Evolutionary conservation across 2,888 invertebrate genomes (phyloP).

Genomic region (Adineta ricciae): DNA sequence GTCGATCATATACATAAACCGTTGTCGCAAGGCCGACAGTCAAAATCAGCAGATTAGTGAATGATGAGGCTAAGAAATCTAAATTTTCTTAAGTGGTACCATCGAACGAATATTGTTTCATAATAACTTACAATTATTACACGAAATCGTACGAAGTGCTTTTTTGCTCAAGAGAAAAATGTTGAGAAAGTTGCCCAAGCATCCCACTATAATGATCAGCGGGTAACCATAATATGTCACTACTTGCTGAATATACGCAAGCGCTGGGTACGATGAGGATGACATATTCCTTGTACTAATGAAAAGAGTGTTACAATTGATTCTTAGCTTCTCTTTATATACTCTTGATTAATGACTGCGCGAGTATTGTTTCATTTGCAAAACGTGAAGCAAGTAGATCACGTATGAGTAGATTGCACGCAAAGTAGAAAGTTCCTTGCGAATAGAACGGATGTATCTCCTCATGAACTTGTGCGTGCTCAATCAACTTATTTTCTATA

Average conservation of each 20-base stretch:
- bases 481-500: too few species aligned
- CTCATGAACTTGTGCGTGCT: too few species aligned
- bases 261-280: background rate
- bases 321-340: too few species aligned
- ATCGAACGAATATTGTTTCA: background rate
- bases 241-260: background rate
- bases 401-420: too few species aligned
- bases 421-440: too few species aligned
- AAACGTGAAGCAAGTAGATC: too few species aligned
- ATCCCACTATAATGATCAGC: background rate
- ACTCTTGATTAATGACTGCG: too few species aligned
- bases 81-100: background rate
- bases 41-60: background rate
- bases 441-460: too few species aligned
- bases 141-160: background rate
- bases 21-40: background rate
- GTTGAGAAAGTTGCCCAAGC: background rate
- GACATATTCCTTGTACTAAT: background rate
- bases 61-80: background rate
- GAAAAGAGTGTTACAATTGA: too few species aligned
- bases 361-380: too few species aligned
- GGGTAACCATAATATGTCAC: background rate
- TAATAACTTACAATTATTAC: background rate
- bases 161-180: background rate
- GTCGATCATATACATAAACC: background rate